Conservation (phyloP, 2,888 invertebrate genomes). For the Yponomeuta evonymella region DNA sequence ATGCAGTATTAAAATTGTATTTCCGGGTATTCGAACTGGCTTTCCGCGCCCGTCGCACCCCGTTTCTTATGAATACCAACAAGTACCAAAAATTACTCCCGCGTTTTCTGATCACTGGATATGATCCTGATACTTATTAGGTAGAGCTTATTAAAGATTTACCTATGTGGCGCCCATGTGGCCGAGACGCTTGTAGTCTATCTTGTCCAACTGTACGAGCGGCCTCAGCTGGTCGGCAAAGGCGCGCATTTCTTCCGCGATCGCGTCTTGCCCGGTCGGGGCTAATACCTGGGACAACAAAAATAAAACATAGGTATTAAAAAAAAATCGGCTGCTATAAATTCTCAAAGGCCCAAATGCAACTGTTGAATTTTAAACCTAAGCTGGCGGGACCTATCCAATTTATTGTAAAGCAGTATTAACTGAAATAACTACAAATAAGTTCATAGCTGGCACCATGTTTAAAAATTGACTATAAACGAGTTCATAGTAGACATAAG, state of each 20-base stretch:
- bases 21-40: too few species aligned
- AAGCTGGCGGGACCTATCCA: not conserved
- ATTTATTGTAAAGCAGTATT: not conserved
- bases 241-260: constrained; percentile 95
- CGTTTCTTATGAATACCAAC: too few species aligned
- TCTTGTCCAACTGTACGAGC: constrained; percentile 92
- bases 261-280: constrained; percentile 93
- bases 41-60: too few species aligned
- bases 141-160: too few species aligned
- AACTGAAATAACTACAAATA: too few species aligned
- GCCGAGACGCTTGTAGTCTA: constrained; percentile 88
- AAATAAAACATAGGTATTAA: not conserved
- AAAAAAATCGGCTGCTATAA: not conserved
- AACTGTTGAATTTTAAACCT: not conserved
- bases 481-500: too few species aligned
- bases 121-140: too few species aligned
- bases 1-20: too few species aligned
- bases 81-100: too few species aligned
- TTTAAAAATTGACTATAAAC: too few species aligned
- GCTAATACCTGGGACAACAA: constrained; percentile 79
- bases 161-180: constrained; percentile 59
- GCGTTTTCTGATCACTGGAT: too few species aligned
- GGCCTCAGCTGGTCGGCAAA: constrained; percentile 97
- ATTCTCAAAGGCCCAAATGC: not conserved
- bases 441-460: too few species aligned